Base-by-base conservation (phyloP, 1,140 invertebrate genomes). In the Helicoverpa zea region DNA sequence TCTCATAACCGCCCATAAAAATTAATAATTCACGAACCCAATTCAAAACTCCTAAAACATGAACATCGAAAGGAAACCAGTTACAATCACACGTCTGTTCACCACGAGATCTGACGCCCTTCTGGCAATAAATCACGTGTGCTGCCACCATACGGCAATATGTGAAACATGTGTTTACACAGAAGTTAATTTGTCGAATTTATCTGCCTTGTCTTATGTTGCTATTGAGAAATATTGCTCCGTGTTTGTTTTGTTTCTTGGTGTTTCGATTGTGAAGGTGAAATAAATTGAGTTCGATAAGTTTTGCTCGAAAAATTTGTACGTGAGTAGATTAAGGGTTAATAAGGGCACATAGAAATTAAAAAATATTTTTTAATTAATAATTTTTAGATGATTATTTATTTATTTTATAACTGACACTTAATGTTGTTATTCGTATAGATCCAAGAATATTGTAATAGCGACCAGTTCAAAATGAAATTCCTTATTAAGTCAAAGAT, bases 151-250 rank as follows among this genome's bases (percentile, higher is more conserved):
- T 81, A 80, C 90, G 88, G 86, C 91, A 92, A 93, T 93, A 94
- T 94, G 89, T 90, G 92, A 91, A 93, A 94, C 93, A 94, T 92
- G 92, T 94, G 93, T 94, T 93, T 93, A 91, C 92, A 86, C 85
- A 87, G 89, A 86, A 93, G 92, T 93, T 94, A 94, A 94, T 94
- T 94, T 94, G 93, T 91, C 88, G 90, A 91, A 93, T 93, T 92
- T 92, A 92, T 93, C 92, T 92, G 85, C 85, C 84, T 83, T 91
- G 90, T 92, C 88, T 91, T 82, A 82, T 86, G 84, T 87, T 90
- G 86, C 85, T 91, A 93, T 92, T 92, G 90, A 92, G 91, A 92
- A 92, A 90, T 94, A 93, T 93, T 88, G 88, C 90, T 10, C 85
- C 23, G 16, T 78, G 56, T 79, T 43, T 73, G 68, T 68, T 56